Base-by-base conservation (phyloP, 2,888 invertebrate species). In the Synergus gifuensis region DNA sequence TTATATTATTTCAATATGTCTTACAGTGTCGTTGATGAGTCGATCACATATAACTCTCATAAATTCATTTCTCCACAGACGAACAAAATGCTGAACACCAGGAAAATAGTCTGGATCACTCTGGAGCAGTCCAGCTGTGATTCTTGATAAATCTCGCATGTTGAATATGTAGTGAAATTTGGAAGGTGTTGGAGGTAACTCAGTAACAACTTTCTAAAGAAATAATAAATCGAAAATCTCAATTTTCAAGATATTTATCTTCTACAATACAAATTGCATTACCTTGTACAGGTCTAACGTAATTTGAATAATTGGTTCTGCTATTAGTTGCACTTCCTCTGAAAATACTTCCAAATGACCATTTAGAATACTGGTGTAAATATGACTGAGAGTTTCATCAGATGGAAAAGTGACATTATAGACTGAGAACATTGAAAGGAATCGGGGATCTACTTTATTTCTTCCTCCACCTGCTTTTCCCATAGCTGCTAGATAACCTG, bases 161-260 rank as follows among this genome's bases (percentile, higher is more conserved):
- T 98, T 98, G 93, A 98, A 98, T 85, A 98, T 97, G 93, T 98
- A 98, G 93, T 98, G 98, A 93, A 98, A 98, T 92, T 97, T 98
- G 7, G 96, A 96, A 0, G 98, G 98, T 0, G 98, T 98, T 1
- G 98, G 98, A 0, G 98, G 97, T 78, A 98, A 93, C 82, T 97
- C 96, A 28, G 94, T 93, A 81, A 96, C 95, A 62, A 97, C 94
- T 86, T 94, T 93, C 96, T 96, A 89, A 40, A 88, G 87, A 80
- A 66, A 76, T 36, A 67, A 81, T 58, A 54, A 77, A 73, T 76
- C 22, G 49, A 28, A 46, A 44, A 40, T 46, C 12, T 49, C 11
- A 22, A 14, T 73, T 4, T 49, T 73, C n/a, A 60, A 18, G 28
- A 69, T 69, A 76, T 78, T 78, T 28, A n/a, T 44, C 49, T 77